phyloP scores from a whole-genome alignment of 2,113 vertebrate species.

The Petrocephalus microphthalmus region DNA sequence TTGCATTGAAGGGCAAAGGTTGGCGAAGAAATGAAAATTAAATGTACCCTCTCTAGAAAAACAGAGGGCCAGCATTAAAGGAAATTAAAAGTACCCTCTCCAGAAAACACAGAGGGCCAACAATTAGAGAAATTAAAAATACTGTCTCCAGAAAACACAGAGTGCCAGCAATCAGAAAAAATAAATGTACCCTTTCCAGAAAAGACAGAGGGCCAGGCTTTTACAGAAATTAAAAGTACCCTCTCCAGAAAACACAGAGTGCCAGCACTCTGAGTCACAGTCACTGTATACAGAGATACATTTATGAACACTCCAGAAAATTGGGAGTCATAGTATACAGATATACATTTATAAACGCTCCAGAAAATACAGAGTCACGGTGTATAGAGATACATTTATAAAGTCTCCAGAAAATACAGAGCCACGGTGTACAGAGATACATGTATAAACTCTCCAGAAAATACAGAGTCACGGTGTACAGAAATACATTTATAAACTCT shows the following conservation, averaged over 20 bases:
- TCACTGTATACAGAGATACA: not conserved
- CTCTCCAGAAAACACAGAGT: not conserved
- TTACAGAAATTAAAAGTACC: not conserved
- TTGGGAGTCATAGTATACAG: no score
- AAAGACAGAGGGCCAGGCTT: conserved; percentile 61
- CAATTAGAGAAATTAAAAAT: conserved; percentile 23
- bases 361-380: no score
- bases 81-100: conserved; percentile 36
- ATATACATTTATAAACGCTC: no score
- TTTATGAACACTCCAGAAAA: no score
- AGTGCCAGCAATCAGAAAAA: conserved; percentile 2
- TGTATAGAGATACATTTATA: no score
- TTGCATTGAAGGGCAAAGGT: conserved; percentile 43
- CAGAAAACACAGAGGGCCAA: conserved; percentile 59
- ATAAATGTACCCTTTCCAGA: conserved; percentile 30
- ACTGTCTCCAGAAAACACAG: not conserved
- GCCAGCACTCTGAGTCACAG: not conserved
- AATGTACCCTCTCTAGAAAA: conserved; percentile 49
- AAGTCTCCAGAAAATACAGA: no score
- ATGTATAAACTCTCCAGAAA: not conserved
- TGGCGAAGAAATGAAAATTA: conserved; percentile 56
- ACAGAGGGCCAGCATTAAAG: conserved; percentile 25
- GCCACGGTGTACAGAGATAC: not conserved
- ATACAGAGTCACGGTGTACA: not conserved
- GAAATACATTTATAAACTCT: not conserved